Evolutionary conservation across 2,797 vertebrate genomes (phyloP), one percentile per base, ranked within the genome.

Genomic region (Pipistrellus nathusii): DNA sequence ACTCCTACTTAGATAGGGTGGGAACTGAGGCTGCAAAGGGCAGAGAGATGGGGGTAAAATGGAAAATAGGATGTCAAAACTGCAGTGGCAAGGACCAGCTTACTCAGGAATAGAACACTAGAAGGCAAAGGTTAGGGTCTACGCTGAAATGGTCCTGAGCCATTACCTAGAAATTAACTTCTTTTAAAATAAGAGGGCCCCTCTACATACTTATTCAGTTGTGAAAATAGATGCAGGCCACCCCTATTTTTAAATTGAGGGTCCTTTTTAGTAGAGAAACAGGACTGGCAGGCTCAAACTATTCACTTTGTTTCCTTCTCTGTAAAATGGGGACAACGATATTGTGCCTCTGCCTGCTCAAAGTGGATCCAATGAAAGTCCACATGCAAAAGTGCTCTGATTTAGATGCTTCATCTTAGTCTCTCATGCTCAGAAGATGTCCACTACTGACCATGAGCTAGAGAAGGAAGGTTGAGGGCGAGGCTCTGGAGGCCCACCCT

Each of bases 291-390:
- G 85, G 80, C 14, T 76, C 35, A 35, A 17, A 21, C n/a, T 55
- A 57, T 75, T 86, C 38, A 53, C 15, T 51, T 66, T 53, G 27
- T 88, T 78, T 53, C 35, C 69, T 78, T 85, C 32, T 95, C 66
- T 72, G 17, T 35, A 59, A 66, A 86, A 55, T 41, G 15, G 41
- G 18, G 21, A 68, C 10, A 55, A 35, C 2, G 59, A 11, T 25
- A 51, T 17, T 78, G 8, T 62, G 25, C 55, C 53, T 87, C 32
- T 20, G 30, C 14, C 66, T 71, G n/a, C 9, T 27, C 68, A 44
- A 17, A 41, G 5, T 46, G 18, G 15, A 53, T 46, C 46, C n/a
- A 62, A 0, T 75, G 55, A 95, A 46, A 75, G 27, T 66, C 51
- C 76, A 9, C 2, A 25, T 69, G 62, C 11, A 48, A 46, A 86